Evolutionary conservation across 2,888 invertebrate species (phyloP), one percentile per base, ranked within the genome.

Genomic region (Xylophagus ater): DNA sequence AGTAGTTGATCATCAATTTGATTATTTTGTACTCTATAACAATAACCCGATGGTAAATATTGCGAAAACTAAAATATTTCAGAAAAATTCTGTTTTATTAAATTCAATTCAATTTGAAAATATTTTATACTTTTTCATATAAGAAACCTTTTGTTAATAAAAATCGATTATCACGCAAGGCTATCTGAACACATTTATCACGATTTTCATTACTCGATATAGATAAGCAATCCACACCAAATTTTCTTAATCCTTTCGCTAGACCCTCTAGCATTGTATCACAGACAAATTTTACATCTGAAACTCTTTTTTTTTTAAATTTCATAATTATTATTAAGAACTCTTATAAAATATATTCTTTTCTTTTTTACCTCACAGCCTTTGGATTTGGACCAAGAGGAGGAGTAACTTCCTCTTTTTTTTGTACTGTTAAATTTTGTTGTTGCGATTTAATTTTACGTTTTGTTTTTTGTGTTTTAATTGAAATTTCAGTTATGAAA

Each of bases 241-340:
- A 74, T 53, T 69, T 74, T 51, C 76, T 72, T 58, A 77, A 71
- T 59, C 70, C 74, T 61, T 67, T 70, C 1, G 73, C 74, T 31
- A 81, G 57, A 8, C 75, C 70, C 47, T 67, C 67, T 9, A 74
- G 48, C 69, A 69, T 72, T 4, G 70, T 70, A 59, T 79, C 78
- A 51, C 76, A 77, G 17, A 78, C 71, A 24, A 76, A 53, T 52
- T 57, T 57, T 8, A 68, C 41, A 35, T 57, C 48, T 21, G 30
- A 25, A 15, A 45, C 49, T 23, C 44, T 43, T 14, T 24, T 20
- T 10, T 25, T 34, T 5, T n/a, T 12, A 28, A 28, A 28, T n/a
- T n/a, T 10, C 6, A 28, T n/a, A 28, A 10, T 28, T n/a, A 8
- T 28, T 10, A 7, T n/a, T 28, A 12, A 12, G 12, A 12, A 10